Evolutionary conservation across 1,140 invertebrate species (phyloP).

Genomic region (Listronotus bonariensis): DNA sequence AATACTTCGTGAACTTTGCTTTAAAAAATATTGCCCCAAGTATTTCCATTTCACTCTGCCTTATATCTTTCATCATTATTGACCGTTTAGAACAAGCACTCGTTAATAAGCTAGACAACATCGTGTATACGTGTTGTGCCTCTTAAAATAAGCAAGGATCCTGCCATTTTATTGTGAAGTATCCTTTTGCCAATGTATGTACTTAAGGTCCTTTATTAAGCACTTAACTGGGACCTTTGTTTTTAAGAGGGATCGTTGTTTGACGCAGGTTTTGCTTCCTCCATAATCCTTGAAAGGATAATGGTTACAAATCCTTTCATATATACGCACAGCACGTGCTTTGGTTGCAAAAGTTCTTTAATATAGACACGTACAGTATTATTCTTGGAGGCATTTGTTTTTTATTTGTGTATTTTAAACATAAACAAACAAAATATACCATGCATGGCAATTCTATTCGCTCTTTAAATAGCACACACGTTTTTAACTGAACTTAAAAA

Average conservation of each 20-base stretch:
- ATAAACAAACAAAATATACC: no score
- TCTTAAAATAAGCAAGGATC: neutral
- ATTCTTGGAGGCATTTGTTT: no score
- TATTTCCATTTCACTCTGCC: no score
- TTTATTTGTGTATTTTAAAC: no score
- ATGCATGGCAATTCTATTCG: no score
- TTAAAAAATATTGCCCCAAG: no score
- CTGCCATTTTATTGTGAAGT: neutral
- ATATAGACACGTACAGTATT: no score
- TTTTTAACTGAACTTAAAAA: no score
- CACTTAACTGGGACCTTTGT: conserved; percentile 9
- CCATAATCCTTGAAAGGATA: conserved; percentile 2
- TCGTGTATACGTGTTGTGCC: neutral
- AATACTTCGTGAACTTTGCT: no score
- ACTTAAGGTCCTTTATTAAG: conserved; percentile 11
- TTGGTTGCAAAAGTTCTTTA: neutral
- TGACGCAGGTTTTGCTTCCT: conserved; percentile 10
- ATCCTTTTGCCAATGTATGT: conserved; percentile 6
- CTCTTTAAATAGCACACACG: no score
- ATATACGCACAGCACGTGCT: conserved; percentile 1
- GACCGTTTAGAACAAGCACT: no score
- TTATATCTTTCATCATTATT: no score
- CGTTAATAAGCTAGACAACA: neutral
- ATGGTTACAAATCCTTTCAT: conserved; percentile 7
- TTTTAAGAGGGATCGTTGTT: conserved; percentile 1